A percentile compares a stretch with the other conserved stretches of the same genome.
Conservation (phyloP, 2,113 vertebrate genomes). For the Phyllopteryx taeniolatus region DNA sequence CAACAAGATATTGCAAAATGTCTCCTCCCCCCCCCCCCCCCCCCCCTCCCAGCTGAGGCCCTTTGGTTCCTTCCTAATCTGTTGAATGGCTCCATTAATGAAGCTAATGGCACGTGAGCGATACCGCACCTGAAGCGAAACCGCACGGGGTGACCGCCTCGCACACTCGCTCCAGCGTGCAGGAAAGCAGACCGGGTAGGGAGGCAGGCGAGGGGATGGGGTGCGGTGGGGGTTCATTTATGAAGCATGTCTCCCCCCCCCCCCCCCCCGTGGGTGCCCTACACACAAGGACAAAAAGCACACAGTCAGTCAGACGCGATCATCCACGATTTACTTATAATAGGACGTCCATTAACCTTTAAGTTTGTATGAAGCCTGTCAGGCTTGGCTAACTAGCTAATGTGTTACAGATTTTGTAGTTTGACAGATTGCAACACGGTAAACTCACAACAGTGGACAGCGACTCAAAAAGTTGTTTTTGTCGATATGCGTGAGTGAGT, state of each 20-base stretch:
- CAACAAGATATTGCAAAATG: neutral
- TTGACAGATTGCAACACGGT: neutral
- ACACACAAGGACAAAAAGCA: slow-evolving; percentile 66
- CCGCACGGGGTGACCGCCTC: slow-evolving; percentile 60
- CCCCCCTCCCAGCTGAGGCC: slow-evolving; percentile 8
- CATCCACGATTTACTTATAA: neutral
- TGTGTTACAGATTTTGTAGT: neutral
- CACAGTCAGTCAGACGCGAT: neutral
- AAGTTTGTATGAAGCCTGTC: neutral
- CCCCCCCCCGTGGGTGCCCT: slow-evolving; percentile 51
- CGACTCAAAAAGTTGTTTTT: neutral
- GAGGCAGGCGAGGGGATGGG: slow-evolving; percentile 7
- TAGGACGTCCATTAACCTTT: neutral
- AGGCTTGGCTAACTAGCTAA: neutral
- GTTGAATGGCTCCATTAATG: slow-evolving; percentile 52
- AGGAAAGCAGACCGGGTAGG: slow-evolving; percentile 67
- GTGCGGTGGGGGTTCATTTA: slow-evolving; percentile 38
- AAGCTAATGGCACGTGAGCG: slow-evolving; percentile 52
- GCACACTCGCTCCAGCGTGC: slow-evolving; percentile 67
- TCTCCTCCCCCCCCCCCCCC: slow-evolving; percentile 3
- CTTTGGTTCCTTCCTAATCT: slow-evolving; percentile 36
- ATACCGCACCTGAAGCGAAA: slow-evolving; percentile 59
- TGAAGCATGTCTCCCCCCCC: slow-evolving; percentile 47
- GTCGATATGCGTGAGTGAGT: too few relatives aligned
- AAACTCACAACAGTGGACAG: neutral